phyloP scores from a whole-genome alignment of 2,113 vertebrate genomes.

The Eulacestoma nigropectus region DNA sequence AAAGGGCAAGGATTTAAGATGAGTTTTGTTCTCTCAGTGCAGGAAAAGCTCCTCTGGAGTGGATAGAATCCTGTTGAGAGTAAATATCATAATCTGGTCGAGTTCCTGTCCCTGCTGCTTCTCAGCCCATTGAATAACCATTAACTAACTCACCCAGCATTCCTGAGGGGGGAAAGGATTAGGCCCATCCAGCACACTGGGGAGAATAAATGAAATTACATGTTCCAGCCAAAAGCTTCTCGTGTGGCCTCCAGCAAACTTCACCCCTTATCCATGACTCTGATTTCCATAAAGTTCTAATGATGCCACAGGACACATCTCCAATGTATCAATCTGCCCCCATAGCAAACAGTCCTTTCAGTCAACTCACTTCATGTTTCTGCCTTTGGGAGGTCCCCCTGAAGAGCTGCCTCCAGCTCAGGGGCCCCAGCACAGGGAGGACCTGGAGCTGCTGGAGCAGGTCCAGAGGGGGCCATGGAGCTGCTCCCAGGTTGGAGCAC shows the following conservation, averaged over 20 bases:
- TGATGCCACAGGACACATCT: rapidly evolving
- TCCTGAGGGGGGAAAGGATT: rapidly evolving
- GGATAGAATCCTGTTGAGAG: background rate
- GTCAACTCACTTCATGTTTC: background rate
- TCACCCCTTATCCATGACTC: background rate
- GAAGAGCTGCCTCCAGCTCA: background rate
- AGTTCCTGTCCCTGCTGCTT: background rate
- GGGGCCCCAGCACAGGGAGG: background rate
- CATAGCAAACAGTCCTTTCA: background rate
- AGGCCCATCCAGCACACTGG: background rate
- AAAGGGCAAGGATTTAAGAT: background rate
- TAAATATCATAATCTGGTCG: background rate
- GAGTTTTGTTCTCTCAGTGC: background rate
- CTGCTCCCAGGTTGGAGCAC: background rate
- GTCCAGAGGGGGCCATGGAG: rapidly evolving
- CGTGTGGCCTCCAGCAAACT: background rate
- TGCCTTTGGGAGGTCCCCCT: background rate
- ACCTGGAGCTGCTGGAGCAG: rapidly evolving
- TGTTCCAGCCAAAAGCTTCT: background rate
- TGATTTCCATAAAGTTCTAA: background rate
- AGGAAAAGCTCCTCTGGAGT: background rate
- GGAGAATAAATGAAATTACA: background rate
- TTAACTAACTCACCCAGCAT: background rate
- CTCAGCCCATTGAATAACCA: background rate
- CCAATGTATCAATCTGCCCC: background rate